Percentiles rank a stretch among this genome's conserved stretches.
These are phyloP conservation scores for Boloria euphrosyne DNA, from an alignment of 2,888 invertebrate genomes.

Conservation along the genomic window DNA sequence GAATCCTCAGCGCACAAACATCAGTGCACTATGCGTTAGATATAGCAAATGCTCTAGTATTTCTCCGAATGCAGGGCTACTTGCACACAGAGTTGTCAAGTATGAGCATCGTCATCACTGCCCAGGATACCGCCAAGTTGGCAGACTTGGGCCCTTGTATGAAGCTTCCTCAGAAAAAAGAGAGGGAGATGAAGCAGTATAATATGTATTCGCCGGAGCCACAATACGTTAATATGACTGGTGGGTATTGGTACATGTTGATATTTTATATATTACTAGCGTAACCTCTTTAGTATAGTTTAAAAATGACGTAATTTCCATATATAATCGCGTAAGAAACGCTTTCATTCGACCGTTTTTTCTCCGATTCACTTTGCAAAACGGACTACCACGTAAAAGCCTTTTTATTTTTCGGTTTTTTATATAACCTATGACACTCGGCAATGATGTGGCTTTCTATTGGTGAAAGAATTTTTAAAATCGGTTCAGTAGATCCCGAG, in stretches of 20 bases:
- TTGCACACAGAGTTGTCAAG: constrained; percentile 74
- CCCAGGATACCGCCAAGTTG: constrained; percentile 70
- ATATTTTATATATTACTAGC: too few relatives aligned
- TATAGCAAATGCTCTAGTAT: constrained; percentile 71
- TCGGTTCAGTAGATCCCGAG: too few relatives aligned
- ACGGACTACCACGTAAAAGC: too few relatives aligned
- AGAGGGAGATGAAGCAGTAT: constrained; percentile 46
- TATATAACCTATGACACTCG: too few relatives aligned
- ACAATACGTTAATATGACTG: constrained; percentile 73
- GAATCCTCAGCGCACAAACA: constrained; percentile 67
- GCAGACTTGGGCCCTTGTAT: constrained; percentile 68
- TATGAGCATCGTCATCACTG: constrained; percentile 66
- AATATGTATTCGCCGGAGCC: constrained; percentile 66
- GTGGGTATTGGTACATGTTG: constrained; percentile 46
- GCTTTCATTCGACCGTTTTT: too few relatives aligned
- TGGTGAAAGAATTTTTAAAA: too few relatives aligned
- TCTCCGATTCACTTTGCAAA: too few relatives aligned
- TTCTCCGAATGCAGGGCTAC: constrained; percentile 74
- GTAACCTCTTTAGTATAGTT: too few relatives aligned
- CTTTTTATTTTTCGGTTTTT: too few relatives aligned
- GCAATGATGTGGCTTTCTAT: too few relatives aligned
- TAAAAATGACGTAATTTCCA: too few relatives aligned
- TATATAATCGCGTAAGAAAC: too few relatives aligned
- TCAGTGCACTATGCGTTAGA: constrained; percentile 71
- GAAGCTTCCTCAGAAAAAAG: constrained; percentile 43